These are phyloP conservation scores for Gadopsis bispinosus DNA, from an alignment of 2,797 vertebrate species.

Conservation along the genomic window DNA sequence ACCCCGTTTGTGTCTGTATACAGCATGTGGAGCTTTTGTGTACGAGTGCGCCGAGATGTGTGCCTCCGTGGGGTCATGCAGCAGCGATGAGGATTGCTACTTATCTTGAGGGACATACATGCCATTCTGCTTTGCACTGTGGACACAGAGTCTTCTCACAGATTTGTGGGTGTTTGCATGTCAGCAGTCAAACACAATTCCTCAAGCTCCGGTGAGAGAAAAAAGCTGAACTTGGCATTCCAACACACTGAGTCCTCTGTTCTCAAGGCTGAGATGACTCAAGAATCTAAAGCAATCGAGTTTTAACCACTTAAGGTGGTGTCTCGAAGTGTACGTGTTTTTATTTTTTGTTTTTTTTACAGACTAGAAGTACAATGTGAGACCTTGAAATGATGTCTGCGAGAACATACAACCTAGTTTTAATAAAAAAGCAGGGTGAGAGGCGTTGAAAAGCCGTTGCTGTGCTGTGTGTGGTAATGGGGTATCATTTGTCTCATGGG, in stretches of 20 bases:
- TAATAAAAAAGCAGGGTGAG: conserved; percentile 38
- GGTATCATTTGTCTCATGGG: conserved; percentile 71
- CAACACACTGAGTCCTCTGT: conserved; percentile 7
- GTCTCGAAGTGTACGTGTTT: not conserved
- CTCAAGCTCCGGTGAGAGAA: conserved; percentile 29
- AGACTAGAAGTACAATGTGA: conserved; percentile 5
- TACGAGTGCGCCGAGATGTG: conserved; percentile 40
- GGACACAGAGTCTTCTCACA: conserved; percentile 27
- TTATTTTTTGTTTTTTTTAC: not conserved
- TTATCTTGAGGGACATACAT: conserved; percentile 54
- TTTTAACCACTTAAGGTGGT: not conserved
- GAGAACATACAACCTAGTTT: conserved; percentile 63
- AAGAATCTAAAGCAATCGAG: conserved; percentile 12
- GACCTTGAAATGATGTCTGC: conserved; percentile 2
- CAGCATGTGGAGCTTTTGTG: conserved; percentile 50
- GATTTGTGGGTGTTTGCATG: conserved; percentile 39
- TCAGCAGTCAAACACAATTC: conserved; percentile 50
- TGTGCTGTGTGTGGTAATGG: conserved; percentile 66
- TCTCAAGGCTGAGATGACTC: conserved; percentile 28
- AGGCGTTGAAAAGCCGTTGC: conserved; percentile 49
- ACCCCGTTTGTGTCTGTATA: conserved; percentile 35
- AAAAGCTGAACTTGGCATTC: conserved; percentile 43
- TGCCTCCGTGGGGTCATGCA: conserved; percentile 28
- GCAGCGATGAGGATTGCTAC: conserved; percentile 43
- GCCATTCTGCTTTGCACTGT: conserved; percentile 49